Evolutionary conservation across 2,888 invertebrate genomes (phyloP).

Genomic region (Troides oblongomaculatus): DNA sequence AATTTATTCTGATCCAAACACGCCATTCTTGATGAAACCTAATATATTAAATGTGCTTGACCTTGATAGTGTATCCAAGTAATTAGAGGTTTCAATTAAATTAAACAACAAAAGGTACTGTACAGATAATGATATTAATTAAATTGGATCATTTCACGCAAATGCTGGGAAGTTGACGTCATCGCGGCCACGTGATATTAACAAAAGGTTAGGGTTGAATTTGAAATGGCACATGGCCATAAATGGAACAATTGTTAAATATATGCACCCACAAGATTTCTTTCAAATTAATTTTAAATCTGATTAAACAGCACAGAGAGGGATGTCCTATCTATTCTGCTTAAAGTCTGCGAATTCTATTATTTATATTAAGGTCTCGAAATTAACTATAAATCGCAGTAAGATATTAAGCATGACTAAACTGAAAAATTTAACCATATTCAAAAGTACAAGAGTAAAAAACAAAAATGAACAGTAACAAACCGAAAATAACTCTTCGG

Average conservation of each 20-base stretch:
- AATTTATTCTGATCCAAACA: no score
- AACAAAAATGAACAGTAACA: no score
- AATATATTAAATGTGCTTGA: not conserved
- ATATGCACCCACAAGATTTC: not conserved
- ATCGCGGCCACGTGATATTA: conserved; percentile 1
- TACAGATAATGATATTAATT: not conserved
- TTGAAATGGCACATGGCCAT: conserved; percentile 23
- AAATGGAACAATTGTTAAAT: not conserved
- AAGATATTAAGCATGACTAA: no score
- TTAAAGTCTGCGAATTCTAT: no score
- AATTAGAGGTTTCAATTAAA: not conserved
- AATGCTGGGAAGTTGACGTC: not conserved
- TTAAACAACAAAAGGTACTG: not conserved
- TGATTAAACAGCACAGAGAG: not conserved
- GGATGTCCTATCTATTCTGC: no score
- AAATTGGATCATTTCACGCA: not conserved
- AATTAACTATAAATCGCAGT: no score
- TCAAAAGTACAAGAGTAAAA: no score
- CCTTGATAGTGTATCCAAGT: not conserved
- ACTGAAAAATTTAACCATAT: no score
- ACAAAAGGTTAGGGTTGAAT: not conserved
- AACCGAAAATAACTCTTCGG: no score
- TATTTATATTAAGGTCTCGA: no score
- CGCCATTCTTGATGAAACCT: no score
- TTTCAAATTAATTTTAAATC: not conserved